Evolutionary conservation across 2,888 invertebrate species (phyloP), one percentile per base, ranked within the genome.

Genomic region (Polietes domitor): DNA sequence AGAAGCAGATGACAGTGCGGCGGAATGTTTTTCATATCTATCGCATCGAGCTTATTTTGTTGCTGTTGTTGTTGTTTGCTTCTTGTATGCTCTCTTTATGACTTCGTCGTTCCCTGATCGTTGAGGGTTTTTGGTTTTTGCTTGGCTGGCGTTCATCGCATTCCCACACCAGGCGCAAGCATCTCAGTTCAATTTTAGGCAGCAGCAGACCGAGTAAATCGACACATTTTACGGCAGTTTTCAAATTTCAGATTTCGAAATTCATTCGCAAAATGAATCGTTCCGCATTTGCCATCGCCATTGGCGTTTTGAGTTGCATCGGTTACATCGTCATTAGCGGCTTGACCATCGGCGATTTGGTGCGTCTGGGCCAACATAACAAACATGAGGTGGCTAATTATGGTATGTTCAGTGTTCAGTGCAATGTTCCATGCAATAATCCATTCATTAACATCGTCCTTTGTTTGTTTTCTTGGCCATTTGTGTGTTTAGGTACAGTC

Each of bases 101-200:
- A 12, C 24, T 7, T 55, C 21, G 21, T 32, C 32, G 32, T 32
- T 32, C 32, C 32, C 21, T 19, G 21, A 55, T 19, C 55, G 9
- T 55, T 53, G 50, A 53, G 2, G 2, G 21, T 21, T 55, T 19
- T 55, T 21, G 55, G 55, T 21, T 21, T 21, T 53, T 53, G 47
- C 50, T n/a, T n/a, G n/a, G n/a, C n/a, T n/a, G n/a, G n/a, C n/a
- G n/a, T n/a, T n/a, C n/a, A n/a, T n/a, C n/a, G 50, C 7, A 1
- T 21, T 21, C 24, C 24, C 3, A 55, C 55, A 21, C 21, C 55
- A 21, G 55, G 19, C 24, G 21, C 9, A 12, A 10, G 24, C 55
- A 21, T n/a, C n/a, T n/a, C 55, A 55, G 55, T 55, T 55, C 55
- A 21, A 55, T 55, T 55, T n/a, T 55, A 21, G 17, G 50, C 50